A percentile compares a stretch with the other conserved stretches of the same genome.
phyloP scores from a whole-genome alignment of 2,888 invertebrate genomes.

The Molanna angustata region DNA sequence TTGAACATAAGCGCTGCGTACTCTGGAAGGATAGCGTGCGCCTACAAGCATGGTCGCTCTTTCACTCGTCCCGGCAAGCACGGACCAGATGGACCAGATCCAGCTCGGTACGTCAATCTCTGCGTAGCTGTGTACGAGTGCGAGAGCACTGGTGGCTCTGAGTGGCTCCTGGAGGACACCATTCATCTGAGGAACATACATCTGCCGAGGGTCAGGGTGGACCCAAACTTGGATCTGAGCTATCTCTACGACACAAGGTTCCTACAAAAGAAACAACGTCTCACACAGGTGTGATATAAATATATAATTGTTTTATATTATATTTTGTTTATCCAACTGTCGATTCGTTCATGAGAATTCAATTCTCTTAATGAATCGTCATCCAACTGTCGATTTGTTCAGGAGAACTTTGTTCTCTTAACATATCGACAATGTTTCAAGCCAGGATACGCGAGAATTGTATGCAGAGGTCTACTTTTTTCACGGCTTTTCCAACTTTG shows the following conservation, averaged over 20 bases:
- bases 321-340: too few relatives aligned
- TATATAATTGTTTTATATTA: too few relatives aligned
- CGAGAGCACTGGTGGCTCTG: conserved; percentile 94
- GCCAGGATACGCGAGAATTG: too few relatives aligned
- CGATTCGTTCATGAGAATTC: too few relatives aligned
- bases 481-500: too few relatives aligned
- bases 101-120: conserved; percentile 81
- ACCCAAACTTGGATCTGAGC: conserved; percentile 79
- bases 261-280: conserved; percentile 76
- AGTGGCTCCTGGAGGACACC: conserved; percentile 94
- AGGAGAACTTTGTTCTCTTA: too few relatives aligned
- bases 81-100: conserved; percentile 49
- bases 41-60: conserved; percentile 90
- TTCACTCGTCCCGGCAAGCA: conserved; percentile 66
- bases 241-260: conserved; percentile 77
- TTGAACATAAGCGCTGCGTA: conserved; percentile 95
- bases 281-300: conserved; percentile 71
- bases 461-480: too few relatives aligned
- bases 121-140: conserved; percentile 98
- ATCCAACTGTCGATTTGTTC: too few relatives aligned
- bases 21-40: conserved; percentile 95
- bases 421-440: too few relatives aligned
- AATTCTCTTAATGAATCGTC: too few relatives aligned
- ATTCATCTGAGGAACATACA: conserved; percentile 92
- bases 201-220: conserved; percentile 76